These are phyloP conservation scores for Lacerta agilis DNA, from an alignment of 2,797 vertebrate species.

Conservation along the genomic window DNA sequence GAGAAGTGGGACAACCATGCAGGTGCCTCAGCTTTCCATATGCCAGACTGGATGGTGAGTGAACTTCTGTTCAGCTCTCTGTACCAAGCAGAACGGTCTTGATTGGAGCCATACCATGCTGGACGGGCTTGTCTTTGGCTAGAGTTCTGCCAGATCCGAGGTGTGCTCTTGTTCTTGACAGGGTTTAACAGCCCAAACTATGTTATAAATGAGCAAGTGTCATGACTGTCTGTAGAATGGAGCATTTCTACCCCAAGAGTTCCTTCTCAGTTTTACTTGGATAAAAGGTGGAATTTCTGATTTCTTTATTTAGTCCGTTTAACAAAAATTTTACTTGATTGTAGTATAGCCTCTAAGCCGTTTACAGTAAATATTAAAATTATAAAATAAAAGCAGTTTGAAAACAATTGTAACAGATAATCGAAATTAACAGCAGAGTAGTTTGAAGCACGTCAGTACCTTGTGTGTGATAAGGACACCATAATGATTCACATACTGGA, in stretches of 20 bases:
- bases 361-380: too few species aligned
- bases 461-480: too few species aligned
- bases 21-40: constrained; percentile 75
- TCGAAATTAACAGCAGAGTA: too few species aligned
- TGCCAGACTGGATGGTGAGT: constrained; percentile 87
- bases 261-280: rapidly evolving
- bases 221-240: rapidly evolving
- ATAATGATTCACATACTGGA: too few species aligned
- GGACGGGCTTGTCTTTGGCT: rapidly evolving
- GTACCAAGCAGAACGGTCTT: rapidly evolving
- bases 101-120: too few species aligned
- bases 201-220: rapidly evolving
- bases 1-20: constrained; percentile 71
- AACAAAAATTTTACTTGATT: too few species aligned
- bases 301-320: too few species aligned
- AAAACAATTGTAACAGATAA: too few species aligned
- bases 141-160: rapidly evolving
- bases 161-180: rapidly evolving
- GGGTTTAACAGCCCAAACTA: rapidly evolving
- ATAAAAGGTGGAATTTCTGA: neutral
- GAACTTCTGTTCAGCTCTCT: constrained; percentile 50
- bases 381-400: too few species aligned
- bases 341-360: too few species aligned
- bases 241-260: rapidly evolving
- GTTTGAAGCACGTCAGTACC: too few species aligned